These are phyloP conservation scores for Bergia puertoricense DNA, from an alignment of 92 coral and sea anemone genomes.

Conservation along the genomic window DNA sequence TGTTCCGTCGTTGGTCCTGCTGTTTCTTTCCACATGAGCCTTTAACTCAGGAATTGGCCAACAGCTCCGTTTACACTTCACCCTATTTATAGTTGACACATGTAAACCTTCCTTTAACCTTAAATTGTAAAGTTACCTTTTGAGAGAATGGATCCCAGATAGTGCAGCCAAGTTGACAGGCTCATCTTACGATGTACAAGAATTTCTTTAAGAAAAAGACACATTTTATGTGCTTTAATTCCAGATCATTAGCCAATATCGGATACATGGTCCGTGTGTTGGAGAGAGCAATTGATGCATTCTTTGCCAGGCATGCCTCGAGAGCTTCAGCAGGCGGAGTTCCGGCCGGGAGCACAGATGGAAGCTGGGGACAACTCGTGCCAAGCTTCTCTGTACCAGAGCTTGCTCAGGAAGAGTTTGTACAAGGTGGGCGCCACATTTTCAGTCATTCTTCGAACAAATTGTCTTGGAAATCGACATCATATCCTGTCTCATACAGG, in stretches of 20 bases:
- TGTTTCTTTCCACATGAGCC: too few species aligned
- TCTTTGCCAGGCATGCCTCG: constrained; percentile 75
- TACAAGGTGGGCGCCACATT: constrained; percentile 68
- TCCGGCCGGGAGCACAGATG: constrained; percentile 52
- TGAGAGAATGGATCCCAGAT: background rate
- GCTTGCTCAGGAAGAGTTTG: constrained; percentile 94
- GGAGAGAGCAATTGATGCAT: constrained; percentile 87
- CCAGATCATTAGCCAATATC: constrained; percentile 82
- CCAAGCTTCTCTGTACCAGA: constrained; percentile 95
- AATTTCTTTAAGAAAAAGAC: background rate
- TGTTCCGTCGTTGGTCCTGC: too few species aligned
- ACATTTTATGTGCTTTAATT: background rate
- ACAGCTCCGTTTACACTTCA: too few species aligned
- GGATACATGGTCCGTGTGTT: constrained; percentile 83
- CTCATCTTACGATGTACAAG: too few species aligned
- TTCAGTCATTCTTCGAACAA: background rate
- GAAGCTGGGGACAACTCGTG: constrained; percentile 84
- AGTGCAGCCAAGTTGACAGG: background rate
- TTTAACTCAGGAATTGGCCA: too few species aligned
- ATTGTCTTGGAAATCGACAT: background rate
- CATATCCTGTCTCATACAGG: too few species aligned
- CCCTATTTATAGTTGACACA: too few species aligned
- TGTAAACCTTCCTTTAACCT: too few species aligned
- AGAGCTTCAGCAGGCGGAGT: constrained; percentile 34
- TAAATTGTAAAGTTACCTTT: too few species aligned